Percentiles rank a stretch among this genome's conserved stretches.
Evolutionary conservation across 2,888 invertebrate species (phyloP).

Genomic region (Morpho helenor): DNA sequence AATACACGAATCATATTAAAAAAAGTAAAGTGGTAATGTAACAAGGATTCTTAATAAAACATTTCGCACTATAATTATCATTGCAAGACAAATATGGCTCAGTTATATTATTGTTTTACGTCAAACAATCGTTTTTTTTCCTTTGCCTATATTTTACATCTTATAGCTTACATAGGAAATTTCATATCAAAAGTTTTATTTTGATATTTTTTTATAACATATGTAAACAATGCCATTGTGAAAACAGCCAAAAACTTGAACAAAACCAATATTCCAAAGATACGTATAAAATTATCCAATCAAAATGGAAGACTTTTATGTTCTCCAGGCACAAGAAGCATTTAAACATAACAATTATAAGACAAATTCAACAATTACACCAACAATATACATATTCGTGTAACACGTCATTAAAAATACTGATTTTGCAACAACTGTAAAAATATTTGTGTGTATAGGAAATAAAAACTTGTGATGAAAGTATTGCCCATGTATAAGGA

Average conservation of each 20-base stretch:
- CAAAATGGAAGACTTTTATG: slow-evolving; percentile 60
- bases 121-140: not conserved
- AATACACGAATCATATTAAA: no score
- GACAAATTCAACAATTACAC: slow-evolving; percentile 27
- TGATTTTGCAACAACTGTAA: slow-evolving; percentile 24
- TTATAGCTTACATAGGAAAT: not conserved
- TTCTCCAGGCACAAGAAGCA: slow-evolving; percentile 36
- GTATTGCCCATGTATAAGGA: not conserved
- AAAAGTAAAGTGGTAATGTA: no score
- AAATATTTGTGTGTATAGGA: slow-evolving; percentile 18
- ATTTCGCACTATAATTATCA: not conserved
- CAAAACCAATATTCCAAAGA: slow-evolving; percentile 61
- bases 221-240: not conserved
- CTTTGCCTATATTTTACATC: not conserved
- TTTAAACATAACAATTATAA: slow-evolving; percentile 28
- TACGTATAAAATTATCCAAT: slow-evolving; percentile 39
- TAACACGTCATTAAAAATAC: slow-evolving; percentile 27
- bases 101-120: not conserved
- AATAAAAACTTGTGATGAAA: slow-evolving; percentile 16
- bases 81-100: not conserved
- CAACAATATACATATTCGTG: slow-evolving; percentile 23
- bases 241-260: slow-evolving; percentile 17
- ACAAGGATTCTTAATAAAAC: no score
- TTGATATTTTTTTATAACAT: not conserved
- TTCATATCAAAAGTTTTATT: not conserved